Conservation (phyloP, 2,797 vertebrate species). For the Urocyon cinereoargenteus region DNA sequence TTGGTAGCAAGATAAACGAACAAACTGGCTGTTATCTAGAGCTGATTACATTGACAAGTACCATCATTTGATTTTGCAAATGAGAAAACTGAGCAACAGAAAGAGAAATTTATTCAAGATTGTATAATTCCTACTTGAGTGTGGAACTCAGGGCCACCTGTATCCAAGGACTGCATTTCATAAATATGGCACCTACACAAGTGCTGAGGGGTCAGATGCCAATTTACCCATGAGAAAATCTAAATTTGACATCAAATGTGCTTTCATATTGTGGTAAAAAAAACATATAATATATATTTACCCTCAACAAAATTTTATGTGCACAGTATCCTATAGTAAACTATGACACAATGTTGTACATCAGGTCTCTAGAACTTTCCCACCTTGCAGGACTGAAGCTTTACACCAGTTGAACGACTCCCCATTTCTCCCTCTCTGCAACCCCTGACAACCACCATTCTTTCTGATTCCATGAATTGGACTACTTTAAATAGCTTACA, state of each 20-base stretch:
- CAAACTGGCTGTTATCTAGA: not conserved
- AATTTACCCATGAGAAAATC: not conserved
- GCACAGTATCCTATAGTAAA: not conserved
- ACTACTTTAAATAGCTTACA: not conserved
- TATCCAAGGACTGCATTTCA: not conserved
- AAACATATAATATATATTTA: not conserved
- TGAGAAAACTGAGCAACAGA: not conserved
- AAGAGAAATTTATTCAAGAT: not conserved
- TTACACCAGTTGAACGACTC: not conserved
- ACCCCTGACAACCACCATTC: not conserved
- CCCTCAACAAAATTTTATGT: no score
- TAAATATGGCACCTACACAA: not conserved
- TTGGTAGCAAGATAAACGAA: not conserved
- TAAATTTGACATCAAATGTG: not conserved
- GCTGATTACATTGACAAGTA: not conserved
- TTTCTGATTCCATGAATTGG: not conserved
- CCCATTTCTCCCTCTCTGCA: not conserved
- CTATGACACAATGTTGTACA: not conserved
- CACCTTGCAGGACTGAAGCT: not conserved
- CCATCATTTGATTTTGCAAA: not conserved
- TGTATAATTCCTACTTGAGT: not conserved
- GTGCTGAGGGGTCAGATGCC: not conserved
- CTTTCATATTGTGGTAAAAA: not conserved
- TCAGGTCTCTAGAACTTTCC: not conserved
- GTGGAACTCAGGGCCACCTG: not conserved